A percentile compares a stretch with the other conserved stretches of the same genome.
These are phyloP conservation scores for Rutilus rutilus DNA, from an alignment of 2,113 vertebrate species.

Conservation along the genomic window DNA sequence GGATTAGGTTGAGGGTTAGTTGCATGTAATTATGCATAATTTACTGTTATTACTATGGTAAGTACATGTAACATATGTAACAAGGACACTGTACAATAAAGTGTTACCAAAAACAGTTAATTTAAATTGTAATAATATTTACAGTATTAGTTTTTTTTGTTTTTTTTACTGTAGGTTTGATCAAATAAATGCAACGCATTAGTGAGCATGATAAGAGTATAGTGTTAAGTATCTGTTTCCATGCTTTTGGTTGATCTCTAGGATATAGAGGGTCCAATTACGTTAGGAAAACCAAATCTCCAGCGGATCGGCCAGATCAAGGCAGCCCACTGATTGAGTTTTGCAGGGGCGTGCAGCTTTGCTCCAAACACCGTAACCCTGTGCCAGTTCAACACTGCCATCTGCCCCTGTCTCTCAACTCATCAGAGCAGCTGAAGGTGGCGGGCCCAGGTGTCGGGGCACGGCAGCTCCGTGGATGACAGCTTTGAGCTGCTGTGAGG, in stretches of 20 bases:
- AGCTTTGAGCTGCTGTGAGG: constrained; percentile 51
- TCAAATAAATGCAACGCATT: background rate
- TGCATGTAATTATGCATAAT: too few relatives aligned
- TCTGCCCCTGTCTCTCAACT: constrained; percentile 57
- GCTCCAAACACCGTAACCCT: constrained; percentile 35
- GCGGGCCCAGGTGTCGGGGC: constrained; percentile 55
- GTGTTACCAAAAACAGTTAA: too few relatives aligned
- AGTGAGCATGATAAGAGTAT: background rate
- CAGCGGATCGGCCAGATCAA: constrained; percentile 34
- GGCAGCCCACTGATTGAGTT: constrained; percentile 42
- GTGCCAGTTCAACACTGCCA: constrained; percentile 53
- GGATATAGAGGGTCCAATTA: background rate
- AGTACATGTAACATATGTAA: too few relatives aligned
- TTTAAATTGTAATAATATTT: background rate
- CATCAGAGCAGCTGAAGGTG: constrained; percentile 56
- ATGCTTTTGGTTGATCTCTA: background rate
- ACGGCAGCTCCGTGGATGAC: constrained; percentile 49
- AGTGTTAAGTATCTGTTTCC: background rate
- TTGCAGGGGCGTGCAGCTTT: constrained; percentile 41
- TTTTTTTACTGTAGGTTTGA: background rate
- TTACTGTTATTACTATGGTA: too few relatives aligned
- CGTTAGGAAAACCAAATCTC: background rate
- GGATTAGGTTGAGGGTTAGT: too few relatives aligned
- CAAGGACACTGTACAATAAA: too few relatives aligned
- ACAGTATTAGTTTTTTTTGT: background rate